Base-by-base conservation (phyloP, 2,113 vertebrate species). In the Catharus minimus region DNA sequence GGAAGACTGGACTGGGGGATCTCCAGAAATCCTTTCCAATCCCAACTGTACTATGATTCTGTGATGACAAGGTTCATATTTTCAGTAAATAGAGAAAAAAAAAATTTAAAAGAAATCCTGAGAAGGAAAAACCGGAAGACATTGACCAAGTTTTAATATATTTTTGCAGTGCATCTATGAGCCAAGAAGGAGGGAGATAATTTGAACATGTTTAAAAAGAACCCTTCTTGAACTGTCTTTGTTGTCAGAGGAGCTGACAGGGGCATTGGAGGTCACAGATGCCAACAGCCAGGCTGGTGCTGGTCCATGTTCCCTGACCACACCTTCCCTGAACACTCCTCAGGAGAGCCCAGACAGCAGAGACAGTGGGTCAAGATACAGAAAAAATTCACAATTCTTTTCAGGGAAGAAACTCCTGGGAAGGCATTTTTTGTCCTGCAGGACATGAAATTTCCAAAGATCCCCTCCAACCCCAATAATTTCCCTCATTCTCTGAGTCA, bases 301-400 rank as follows among this genome's bases (percentile, higher is more conserved):
- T 7, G 1, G 7, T 26, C 28, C 28, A 20, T 41, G 11, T 3
- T 19, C 32, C 21, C 15, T 82, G 44, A 19, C 8, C 15, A 5
- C 6, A 60, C 32, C 33, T 58, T 60, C 32, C 75, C 16, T 10
- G 8, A 1, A 4, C 0, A 1, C 2, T 50, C 12, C 19, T 13
- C 10, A 36, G 33, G 15, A 46, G 1, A 80, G 0, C 15, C 44
- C 56, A 47, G 30, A 2, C 50, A 68, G 12, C 1, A 74, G 27
- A 55, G 16, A 3, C 22, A 38, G 8, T 3, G 6, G 11, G 11
- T 21, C 39, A 69, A 64, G 11, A 22, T 4, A 20, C 4, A 73
- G 23, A 7, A 61, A 24, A 76, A 85, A 79, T 10, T 53, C n/a
- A 23, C 3, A 4, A 1, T 36, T 75, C 9, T 69, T 69, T 36